Conservation (phyloP, 2,797 vertebrate genomes). For the Melanotaenia nigrans region DNA sequence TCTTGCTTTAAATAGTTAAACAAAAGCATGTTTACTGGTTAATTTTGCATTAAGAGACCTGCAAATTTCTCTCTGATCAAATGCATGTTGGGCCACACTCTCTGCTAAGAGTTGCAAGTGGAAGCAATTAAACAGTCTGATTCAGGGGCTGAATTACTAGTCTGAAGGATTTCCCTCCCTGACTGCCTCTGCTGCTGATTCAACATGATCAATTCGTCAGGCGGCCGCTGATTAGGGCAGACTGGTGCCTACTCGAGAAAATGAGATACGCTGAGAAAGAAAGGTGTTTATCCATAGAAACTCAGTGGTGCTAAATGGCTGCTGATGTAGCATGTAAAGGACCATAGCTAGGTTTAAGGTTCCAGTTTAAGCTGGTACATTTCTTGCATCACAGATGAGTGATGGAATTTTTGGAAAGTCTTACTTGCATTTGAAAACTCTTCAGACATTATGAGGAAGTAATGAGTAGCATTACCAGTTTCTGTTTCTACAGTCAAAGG, state of each 20-base stretch:
- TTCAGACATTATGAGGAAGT: neutral
- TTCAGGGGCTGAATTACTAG: neutral
- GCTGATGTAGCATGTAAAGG: neutral
- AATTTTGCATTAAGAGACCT: neutral
- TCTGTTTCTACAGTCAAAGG: slow-evolving; percentile 94
- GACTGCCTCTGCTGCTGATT: slow-evolving; percentile 22
- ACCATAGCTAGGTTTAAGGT: neutral
- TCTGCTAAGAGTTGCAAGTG: neutral
- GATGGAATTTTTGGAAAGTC: neutral
- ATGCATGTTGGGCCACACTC: neutral
- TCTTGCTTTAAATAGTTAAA: neutral
- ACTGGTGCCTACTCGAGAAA: slow-evolving; percentile 2
- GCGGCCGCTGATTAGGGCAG: slow-evolving; percentile 1
- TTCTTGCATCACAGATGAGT: neutral
- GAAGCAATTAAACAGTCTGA: neutral
- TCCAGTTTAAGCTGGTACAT: neutral
- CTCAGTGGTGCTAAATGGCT: neutral
- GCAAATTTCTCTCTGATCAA: neutral
- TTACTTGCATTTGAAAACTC: neutral
- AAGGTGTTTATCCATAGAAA: neutral
- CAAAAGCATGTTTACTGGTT: neutral
- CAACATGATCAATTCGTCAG: slow-evolving; percentile 15
- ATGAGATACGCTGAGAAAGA: neutral
- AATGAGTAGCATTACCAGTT: slow-evolving; percentile 86
- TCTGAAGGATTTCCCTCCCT: neutral